phyloP scores from a whole-genome alignment of 2,797 vertebrate genomes.

The Crax fasciolata region DNA sequence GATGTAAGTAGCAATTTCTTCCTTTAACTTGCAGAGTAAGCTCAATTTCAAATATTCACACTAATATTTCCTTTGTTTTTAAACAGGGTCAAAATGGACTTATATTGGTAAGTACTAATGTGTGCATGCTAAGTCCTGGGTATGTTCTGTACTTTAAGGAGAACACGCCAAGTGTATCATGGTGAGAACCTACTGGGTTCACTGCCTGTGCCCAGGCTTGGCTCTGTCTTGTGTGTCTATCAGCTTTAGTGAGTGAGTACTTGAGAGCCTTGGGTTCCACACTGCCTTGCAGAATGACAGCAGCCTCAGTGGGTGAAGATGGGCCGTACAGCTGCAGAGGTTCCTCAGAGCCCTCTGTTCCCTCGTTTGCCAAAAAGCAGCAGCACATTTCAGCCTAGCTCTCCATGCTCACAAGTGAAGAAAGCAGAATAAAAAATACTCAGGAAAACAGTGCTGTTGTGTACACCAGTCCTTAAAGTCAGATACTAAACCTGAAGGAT shows the following conservation, averaged over 20 bases:
- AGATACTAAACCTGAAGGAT: background rate
- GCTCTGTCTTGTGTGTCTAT: background rate
- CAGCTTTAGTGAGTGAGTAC: background rate
- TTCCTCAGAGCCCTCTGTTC: background rate
- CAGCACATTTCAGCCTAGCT: background rate
- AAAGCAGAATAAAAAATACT: background rate
- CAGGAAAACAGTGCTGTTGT: background rate
- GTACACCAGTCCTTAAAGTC: background rate
- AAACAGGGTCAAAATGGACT: slow-evolving; percentile 82
- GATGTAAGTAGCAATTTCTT: background rate
- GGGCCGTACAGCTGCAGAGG: background rate
- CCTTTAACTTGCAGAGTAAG: background rate
- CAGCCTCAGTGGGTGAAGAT: background rate
- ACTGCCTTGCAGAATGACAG: background rate
- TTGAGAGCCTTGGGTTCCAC: background rate
- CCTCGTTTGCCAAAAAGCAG: background rate
- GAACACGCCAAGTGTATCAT: background rate
- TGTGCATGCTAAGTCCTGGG: background rate
- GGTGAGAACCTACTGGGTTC: background rate
- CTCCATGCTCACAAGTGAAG: background rate
- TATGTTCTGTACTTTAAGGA: background rate
- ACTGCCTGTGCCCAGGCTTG: background rate
- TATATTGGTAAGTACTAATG: slow-evolving; percentile 82
- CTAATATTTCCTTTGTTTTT: slow-evolving; percentile 61
- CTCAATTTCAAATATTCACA: background rate